A percentile compares a stretch with the other conserved stretches of the same genome.
Conservation (phyloP, 2,797 vertebrate genomes). For the Sebastes variabilis region DNA sequence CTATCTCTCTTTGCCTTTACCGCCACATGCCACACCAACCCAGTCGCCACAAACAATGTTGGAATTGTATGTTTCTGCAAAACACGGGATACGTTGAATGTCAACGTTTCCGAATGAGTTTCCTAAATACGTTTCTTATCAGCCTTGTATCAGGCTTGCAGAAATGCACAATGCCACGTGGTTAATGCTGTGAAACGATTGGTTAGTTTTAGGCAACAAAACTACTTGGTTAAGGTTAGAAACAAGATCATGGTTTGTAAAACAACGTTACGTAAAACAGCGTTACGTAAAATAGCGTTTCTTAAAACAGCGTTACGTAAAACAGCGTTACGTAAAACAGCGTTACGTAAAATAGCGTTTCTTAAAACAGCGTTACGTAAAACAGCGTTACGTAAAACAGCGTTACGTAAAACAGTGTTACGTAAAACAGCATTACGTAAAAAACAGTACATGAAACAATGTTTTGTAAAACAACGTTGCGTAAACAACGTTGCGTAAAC, state of each 20-base stretch:
- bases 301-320: neutral
- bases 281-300: neutral
- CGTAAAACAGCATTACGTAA: too few relatives aligned
- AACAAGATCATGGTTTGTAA: neutral
- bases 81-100: neutral
- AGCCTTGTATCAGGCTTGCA: neutral
- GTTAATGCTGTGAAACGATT: neutral
- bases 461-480: too few relatives aligned
- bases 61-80: neutral
- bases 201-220: too few relatives aligned
- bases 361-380: neutral
- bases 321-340: neutral
- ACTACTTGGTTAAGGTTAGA: too few relatives aligned
- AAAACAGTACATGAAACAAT: too few relatives aligned
- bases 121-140: neutral
- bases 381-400: neutral
- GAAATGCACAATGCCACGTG: neutral
- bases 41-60: neutral
- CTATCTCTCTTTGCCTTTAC: slow-evolving; percentile 23
- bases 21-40: neutral
- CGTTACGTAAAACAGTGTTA: too few relatives aligned
- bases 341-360: neutral
- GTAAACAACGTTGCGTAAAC: neutral
- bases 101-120: neutral
- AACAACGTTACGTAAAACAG: too few relatives aligned